phyloP scores from a whole-genome alignment of 2,888 invertebrate species.

The Ypsolopha scabrella region DNA sequence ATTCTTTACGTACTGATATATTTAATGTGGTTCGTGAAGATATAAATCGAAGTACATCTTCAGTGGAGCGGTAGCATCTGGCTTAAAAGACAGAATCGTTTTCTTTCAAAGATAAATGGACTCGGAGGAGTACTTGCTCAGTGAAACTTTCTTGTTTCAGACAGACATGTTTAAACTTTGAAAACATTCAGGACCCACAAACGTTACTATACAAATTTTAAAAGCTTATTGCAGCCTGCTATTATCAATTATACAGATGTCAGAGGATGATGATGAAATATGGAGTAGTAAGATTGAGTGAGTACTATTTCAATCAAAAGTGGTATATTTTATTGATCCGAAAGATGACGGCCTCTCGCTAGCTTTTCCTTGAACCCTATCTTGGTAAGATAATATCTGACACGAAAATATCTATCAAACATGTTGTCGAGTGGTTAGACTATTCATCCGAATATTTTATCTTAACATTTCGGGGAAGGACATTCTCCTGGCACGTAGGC shows the following conservation, averaged over 20 bases:
- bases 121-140: background rate
- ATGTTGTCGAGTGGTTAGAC: too few species aligned
- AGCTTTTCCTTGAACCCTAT: too few species aligned
- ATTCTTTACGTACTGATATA: too few species aligned
- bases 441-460: too few species aligned
- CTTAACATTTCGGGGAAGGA: slow-evolving; percentile 20
- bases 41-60: background rate
- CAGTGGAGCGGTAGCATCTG: background rate
- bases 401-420: too few species aligned
- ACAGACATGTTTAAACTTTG: background rate
- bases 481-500: slow-evolving; percentile 31
- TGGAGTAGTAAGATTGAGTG: slow-evolving; percentile 45
- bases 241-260: background rate
- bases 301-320: slow-evolving; percentile 14
- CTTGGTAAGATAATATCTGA: too few species aligned
- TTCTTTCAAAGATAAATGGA: background rate
- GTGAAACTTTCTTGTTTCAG: background rate
- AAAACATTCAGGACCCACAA: too few species aligned
- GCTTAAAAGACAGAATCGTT: background rate
- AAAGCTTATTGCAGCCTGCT: too few species aligned
- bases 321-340: background rate
- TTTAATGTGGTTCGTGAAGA: too few species aligned
- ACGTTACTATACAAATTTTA: too few species aligned
- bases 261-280: slow-evolving; percentile 28
- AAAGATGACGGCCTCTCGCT: background rate